Evolutionary conservation across 2,797 vertebrate species (phyloP).

Genomic region (Tarsius wallacei): DNA sequence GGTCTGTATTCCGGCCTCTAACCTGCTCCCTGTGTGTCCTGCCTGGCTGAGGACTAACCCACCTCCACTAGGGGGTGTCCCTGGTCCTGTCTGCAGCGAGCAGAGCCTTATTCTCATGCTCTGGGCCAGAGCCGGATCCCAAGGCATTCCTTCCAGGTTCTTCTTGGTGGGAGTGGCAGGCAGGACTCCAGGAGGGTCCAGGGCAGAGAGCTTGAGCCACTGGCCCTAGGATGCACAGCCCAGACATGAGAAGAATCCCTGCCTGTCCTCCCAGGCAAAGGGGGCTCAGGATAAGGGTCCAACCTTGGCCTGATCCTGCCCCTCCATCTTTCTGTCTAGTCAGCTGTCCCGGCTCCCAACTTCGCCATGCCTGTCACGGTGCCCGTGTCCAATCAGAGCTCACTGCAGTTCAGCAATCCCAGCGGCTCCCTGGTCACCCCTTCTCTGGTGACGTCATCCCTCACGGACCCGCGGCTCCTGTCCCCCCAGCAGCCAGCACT

Average conservation of each 20-base stretch:
- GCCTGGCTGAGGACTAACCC: constrained; percentile 86
- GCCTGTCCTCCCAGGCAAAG: neutral
- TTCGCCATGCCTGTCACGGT: constrained; percentile 99
- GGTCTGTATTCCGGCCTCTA: constrained; percentile 73
- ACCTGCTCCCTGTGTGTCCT: constrained; percentile 81
- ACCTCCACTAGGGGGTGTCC: constrained; percentile 55
- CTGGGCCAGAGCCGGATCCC: constrained; percentile 39
- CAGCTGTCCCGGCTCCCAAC: constrained; percentile 96
- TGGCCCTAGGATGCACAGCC: neutral
- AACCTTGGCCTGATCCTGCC: constrained; percentile 40
- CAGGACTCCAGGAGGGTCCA: neutral
- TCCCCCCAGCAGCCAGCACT: constrained; percentile 96
- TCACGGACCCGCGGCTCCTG: constrained; percentile 97
- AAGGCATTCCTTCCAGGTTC: neutral
- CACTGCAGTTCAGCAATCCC: constrained; percentile 97
- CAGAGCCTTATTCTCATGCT: neutral
- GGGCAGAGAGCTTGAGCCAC: neutral
- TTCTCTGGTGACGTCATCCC: constrained; percentile 96
- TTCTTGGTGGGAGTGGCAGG: constrained; percentile 19
- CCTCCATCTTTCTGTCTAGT: constrained; percentile 91
- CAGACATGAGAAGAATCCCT: neutral
- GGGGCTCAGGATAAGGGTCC: neutral
- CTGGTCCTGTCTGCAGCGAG: neutral
- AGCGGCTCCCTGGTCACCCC: constrained; percentile 96
- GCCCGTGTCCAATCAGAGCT: constrained; percentile 96